phyloP scores from a whole-genome alignment of 92 coral and sea anemone genomes.

The Parazoanthus darwini region DNA sequence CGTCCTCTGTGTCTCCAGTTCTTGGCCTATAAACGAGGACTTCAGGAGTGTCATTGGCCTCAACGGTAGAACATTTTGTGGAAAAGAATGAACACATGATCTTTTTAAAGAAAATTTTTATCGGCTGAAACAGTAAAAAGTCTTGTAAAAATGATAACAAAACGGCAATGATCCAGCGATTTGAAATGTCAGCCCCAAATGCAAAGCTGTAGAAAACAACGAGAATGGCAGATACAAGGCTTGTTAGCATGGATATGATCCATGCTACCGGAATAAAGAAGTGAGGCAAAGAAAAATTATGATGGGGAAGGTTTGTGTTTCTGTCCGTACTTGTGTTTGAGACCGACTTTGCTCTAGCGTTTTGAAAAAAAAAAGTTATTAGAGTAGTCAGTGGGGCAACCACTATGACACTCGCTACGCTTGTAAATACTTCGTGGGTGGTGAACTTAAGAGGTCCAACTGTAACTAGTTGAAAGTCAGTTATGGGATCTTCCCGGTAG shows the following conservation, averaged over 20 bases:
- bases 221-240: conserved; percentile 43
- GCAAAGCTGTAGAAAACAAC: conserved; percentile 52
- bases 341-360: background rate
- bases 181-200: conserved; percentile 54
- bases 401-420: conserved; percentile 55
- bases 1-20: no score
- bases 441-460: conserved; percentile 54
- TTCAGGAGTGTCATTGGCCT: no score
- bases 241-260: conserved; percentile 47
- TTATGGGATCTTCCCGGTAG: conserved; percentile 30
- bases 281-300: conserved; percentile 50
- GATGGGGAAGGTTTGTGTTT: background rate
- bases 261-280: conserved; percentile 60
- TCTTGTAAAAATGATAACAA: conserved; percentile 50
- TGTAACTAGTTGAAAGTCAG: conserved; percentile 3
- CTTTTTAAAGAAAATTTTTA: background rate
- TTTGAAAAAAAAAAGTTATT: conserved; percentile 41
- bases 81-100: background rate
- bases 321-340: background rate
- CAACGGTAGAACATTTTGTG: background rate
- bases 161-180: conserved; percentile 59
- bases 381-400: conserved; percentile 55
- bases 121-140: conserved; percentile 30
- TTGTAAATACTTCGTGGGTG: conserved; percentile 36
- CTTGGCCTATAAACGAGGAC: no score